phyloP scores from a whole-genome alignment of 2,888 invertebrate genomes.

The Ophion slaviceki region DNA sequence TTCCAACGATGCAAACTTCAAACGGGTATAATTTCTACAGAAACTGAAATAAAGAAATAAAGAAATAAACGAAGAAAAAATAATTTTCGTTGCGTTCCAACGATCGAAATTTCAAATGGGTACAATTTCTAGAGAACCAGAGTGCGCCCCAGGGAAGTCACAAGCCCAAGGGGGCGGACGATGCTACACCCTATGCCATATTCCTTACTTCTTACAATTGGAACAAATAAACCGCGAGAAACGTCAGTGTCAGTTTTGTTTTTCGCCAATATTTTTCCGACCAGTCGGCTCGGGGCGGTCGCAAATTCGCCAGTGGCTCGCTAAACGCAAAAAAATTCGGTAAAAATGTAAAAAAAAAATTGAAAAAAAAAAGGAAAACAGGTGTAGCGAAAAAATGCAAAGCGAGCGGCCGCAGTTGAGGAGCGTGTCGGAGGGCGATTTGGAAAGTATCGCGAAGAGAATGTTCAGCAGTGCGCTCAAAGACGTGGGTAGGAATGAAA shows the following conservation, averaged over 20 bases:
- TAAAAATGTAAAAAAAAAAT: constrained; percentile 14
- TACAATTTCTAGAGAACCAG: too few species aligned
- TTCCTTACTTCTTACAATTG: too few species aligned
- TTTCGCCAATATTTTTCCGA: constrained; percentile 19
- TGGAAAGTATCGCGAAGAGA: constrained; percentile 67
- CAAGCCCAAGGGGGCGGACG: not conserved
- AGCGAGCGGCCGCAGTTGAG: constrained; percentile 23
- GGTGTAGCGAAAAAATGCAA: constrained; percentile 18
- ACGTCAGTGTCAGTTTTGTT: constrained; percentile 24
- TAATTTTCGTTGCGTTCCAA: too few species aligned
- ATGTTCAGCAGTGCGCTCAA: constrained; percentile 67
- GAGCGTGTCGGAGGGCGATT: constrained; percentile 71
- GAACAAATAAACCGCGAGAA: constrained; percentile 5
- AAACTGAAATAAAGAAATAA: too few species aligned
- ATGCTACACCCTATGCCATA: too few species aligned
- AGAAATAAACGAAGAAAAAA: too few species aligned
- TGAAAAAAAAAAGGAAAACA: not conserved
- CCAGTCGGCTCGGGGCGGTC: constrained; percentile 2
- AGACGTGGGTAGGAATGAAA: constrained; percentile 64
- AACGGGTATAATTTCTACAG: too few species aligned
- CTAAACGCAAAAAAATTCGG: constrained; percentile 6
- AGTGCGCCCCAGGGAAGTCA: not conserved
- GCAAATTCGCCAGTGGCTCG: constrained; percentile 32
- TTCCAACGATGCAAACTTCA: too few species aligned
- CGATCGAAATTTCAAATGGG: too few species aligned